These are phyloP conservation scores for Eledona agricola DNA, from an alignment of 2,888 invertebrate genomes.

Conservation along the genomic window DNA sequence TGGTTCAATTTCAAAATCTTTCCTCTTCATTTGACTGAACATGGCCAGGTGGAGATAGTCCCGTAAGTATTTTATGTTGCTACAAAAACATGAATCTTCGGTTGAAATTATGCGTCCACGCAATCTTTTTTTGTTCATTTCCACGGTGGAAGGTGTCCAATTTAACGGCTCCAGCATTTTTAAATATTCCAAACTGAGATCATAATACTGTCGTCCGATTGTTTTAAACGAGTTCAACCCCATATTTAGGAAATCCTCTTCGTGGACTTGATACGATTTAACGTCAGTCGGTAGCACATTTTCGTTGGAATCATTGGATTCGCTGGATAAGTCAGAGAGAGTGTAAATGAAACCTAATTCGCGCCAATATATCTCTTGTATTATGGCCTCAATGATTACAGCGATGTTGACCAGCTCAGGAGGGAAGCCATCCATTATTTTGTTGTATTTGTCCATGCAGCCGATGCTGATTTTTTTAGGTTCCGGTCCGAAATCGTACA, in stretches of 20 bases:
- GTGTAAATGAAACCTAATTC: conserved; percentile 20
- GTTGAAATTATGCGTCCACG: conserved; percentile 2
- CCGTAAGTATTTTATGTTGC: conserved; percentile 1
- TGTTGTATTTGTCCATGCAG: conserved; percentile 43
- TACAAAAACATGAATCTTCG: conserved; percentile 30
- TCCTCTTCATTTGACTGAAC: conserved; percentile 15
- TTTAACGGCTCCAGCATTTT: conserved; percentile 35
- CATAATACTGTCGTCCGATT: conserved; percentile 38
- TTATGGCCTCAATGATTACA: conserved; percentile 43
- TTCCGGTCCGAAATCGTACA: conserved; percentile 34
- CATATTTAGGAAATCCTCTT: conserved; percentile 41
- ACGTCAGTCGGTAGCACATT: background rate
- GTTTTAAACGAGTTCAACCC: conserved; percentile 43
- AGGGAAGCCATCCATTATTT: conserved; percentile 42
- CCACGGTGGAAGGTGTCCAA: too few species aligned
- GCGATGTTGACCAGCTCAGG: conserved; percentile 41
- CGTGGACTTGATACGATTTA: conserved; percentile 37
- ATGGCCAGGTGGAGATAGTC: conserved; percentile 28
- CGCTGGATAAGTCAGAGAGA: conserved; percentile 14
- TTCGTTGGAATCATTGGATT: conserved; percentile 3
- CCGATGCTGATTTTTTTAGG: conserved; percentile 35
- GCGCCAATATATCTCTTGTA: conserved; percentile 44
- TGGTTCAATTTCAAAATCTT: conserved; percentile 3
- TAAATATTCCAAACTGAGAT: conserved; percentile 38
- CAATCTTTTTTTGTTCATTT: too few species aligned